These are phyloP conservation scores for Gopherus evgoodei DNA, from an alignment of 2,113 vertebrate species.

Conservation along the genomic window DNA sequence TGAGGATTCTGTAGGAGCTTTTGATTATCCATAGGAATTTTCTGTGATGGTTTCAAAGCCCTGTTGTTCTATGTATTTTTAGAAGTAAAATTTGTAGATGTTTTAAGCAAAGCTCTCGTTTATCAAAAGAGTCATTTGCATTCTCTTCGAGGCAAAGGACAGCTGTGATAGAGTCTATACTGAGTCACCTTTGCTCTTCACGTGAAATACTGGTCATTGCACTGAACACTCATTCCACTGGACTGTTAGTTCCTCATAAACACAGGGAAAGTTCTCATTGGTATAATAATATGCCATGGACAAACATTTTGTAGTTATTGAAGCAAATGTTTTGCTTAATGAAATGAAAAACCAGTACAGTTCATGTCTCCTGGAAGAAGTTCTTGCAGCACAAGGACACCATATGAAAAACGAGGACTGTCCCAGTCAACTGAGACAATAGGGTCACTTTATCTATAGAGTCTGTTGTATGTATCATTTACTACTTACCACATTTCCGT, in stretches of 20 bases:
- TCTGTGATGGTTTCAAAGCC: slow-evolving; percentile 63
- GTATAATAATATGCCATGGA: slow-evolving; percentile 44
- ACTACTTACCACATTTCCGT: background rate
- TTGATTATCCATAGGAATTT: slow-evolving; percentile 58
- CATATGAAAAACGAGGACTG: background rate
- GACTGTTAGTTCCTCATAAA: slow-evolving; percentile 21
- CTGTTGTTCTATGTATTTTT: slow-evolving; percentile 44
- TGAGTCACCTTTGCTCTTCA: slow-evolving; percentile 32
- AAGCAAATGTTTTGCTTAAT: background rate
- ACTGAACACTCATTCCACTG: background rate
- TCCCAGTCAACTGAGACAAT: background rate
- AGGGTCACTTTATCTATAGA: background rate
- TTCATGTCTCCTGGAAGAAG: background rate
- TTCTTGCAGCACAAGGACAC: background rate
- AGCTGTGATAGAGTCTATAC: slow-evolving; percentile 44
- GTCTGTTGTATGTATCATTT: background rate
- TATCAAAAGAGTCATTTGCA: slow-evolving; percentile 53
- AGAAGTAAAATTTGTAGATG: slow-evolving; percentile 32
- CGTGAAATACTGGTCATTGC: background rate
- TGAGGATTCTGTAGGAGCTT: no score
- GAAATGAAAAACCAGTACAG: background rate
- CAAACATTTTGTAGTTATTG: slow-evolving; percentile 12
- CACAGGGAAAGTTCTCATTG: slow-evolving; percentile 51
- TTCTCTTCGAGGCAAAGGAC: slow-evolving; percentile 55
- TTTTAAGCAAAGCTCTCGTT: slow-evolving; percentile 40